Base-by-base conservation (phyloP, 1,140 invertebrate species). In the Uloborus diversus region DNA sequence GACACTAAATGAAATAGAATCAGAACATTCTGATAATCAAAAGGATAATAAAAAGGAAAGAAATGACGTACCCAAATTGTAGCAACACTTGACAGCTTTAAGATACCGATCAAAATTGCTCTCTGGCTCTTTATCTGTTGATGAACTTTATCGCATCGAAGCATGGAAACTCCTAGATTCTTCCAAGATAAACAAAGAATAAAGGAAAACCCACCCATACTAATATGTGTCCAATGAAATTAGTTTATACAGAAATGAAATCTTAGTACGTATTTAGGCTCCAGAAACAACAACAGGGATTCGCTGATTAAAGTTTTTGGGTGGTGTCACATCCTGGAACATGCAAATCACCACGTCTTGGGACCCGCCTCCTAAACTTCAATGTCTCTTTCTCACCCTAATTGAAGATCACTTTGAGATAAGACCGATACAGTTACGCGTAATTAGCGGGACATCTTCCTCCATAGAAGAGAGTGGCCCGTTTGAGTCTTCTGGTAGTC, bases 81-180 rank as follows among this genome's bases (percentile, higher is more conserved):
- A 0, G 37, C 37, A 42, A 17, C 37, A 17, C 37, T 42, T 17
- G 17, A 42, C 9, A 9, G 9, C 9, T 13, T 42, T 42, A 42
- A 51, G 64, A 68, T 68, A 68, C 27, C 28, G 42, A 68, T 68
- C 64, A 68, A 51, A 68, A 68, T 68, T 51, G 64, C 27, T 51
- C 35, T 27, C 47, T 42, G 27, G 62, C 37, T 65, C n/a, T 27
- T 65, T 68, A 68, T 68, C 64, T n/a, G 25, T 9, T 49, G 47
- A 20, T 20, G 20, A 56, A 49, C 37, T 35, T 51, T 68, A 68
- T 68, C 64, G 62, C 62, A 33, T 33, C 33, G 20, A 25, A 23
- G 14, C 59, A 17, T 37, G 1, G 17, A 23, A 11, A 32, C 11
- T 30, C 9, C 14, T 30, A 64, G 61, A 64, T 64, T 64, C 25